Base-by-base conservation (phyloP, 2,888 invertebrate genomes). In the Oscheius sp. region DNA sequence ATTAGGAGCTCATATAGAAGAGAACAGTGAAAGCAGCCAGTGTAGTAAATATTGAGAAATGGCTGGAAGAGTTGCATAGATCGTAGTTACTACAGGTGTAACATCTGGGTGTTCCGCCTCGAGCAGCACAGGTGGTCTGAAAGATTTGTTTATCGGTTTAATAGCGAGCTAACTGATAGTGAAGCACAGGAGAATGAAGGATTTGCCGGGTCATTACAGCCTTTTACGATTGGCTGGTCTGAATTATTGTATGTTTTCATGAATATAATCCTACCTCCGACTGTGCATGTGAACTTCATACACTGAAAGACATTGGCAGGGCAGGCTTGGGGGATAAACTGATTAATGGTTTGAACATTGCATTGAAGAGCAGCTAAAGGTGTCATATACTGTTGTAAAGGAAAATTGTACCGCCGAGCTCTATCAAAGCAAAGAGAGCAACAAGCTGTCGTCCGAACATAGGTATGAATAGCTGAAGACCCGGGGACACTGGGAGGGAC, bases 321-420 rank as follows among this genome's bases (percentile, higher is more conserved):
- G 33, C 73, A 73, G 2, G n/a, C 1, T 33, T 47, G 47, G 48
- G 2, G 29, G 42, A 47, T 29, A 47, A 33, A 10, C 21, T 37
- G 65, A 21, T 35, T 35, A 13, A 55, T 21, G 13, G 33, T 65
- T 65, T 59, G 57, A 33, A 65, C 73, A n/a, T 57, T 65, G 32
- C 73, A 73, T 33, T 55, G 55, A 7, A 73, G 33, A 7, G 65
- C 73, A 55, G 33, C 73, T 73, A 35, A 66, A 65, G 37, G 21
- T 21, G 2, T 21, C 21, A 29, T 2, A 55, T 9, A 21, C n/a
- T 9, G 2, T n/a, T 21, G 5, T 2, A 55, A 10, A 53, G 35
- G n/a, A 1, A 68, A 13, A 50, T n/a, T 60, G 60, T 48, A 63
- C 63, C 63, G 10, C 48, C 2, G 48, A 48, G 48, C 63, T 47